A percentile compares a stretch with the other conserved stretches of the same genome.
Conservation (phyloP, 2,888 invertebrate species). For the Dicycla oo region DNA sequence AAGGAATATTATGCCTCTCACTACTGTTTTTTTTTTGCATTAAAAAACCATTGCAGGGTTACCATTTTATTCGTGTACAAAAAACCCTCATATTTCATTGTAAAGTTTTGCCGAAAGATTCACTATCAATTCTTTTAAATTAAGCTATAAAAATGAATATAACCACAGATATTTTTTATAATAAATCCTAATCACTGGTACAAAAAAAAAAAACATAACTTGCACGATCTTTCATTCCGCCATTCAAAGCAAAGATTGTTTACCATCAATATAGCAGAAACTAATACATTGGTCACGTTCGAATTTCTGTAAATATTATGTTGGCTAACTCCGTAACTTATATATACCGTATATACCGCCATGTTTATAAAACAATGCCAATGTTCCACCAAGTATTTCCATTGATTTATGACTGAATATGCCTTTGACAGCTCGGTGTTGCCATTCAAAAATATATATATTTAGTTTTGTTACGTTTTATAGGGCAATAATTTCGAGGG, state of each 20-base stretch:
- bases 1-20: background rate
- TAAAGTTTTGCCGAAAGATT: background rate
- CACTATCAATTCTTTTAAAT: background rate
- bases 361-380: slow-evolving; percentile 63
- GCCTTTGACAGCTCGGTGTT: slow-evolving; percentile 64
- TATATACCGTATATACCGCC: slow-evolving; percentile 18
- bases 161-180: background rate
- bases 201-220: slow-evolving; percentile 13
- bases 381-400: slow-evolving; percentile 36
- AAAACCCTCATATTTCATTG: background rate
- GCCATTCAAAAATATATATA: slow-evolving; percentile 64
- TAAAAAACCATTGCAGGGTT: background rate
- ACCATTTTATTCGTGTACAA: too few species aligned
- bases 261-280: slow-evolving; percentile 44
- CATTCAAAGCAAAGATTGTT: slow-evolving; percentile 39
- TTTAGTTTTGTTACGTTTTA: slow-evolving; percentile 60
- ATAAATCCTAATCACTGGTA: background rate
- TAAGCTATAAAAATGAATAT: background rate
- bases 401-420: slow-evolving; percentile 61
- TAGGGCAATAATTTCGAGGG: slow-evolving; percentile 61
- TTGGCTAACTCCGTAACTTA: slow-evolving; percentile 41
- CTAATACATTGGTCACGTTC: slow-evolving; percentile 61
- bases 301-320: too few species aligned
- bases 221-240: slow-evolving; percentile 5
- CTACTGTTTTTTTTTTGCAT: too few species aligned